Evolutionary conservation across 2,888 invertebrate species (phyloP), one percentile per base, ranked within the genome.

Genomic region (Tortricodes alternella): DNA sequence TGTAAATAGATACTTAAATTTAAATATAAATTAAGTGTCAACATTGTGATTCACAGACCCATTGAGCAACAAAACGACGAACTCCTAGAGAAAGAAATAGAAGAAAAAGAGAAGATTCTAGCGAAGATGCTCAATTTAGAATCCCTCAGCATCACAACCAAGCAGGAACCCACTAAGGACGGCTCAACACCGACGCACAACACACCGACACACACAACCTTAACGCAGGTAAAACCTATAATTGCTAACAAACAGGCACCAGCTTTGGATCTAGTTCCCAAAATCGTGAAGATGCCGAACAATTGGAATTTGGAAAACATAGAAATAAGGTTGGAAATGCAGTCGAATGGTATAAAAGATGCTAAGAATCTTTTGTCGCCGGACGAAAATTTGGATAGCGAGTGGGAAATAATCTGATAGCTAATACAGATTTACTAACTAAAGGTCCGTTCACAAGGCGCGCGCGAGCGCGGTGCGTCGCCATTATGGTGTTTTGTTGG

Each of bases 21-120:
- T n/a, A 34, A 34, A 34, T 34, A 13, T 13, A 3, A 15, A 3
- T n/a, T 29, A 29, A n/a, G 3, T 34, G 34, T 34, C 27, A 15
- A 11, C 16, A 9, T 43, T 15, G 27, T 27, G 52, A 13, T 46
- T 79, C 79, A n/a, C 76, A 91, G 91, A 34, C 80, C 91, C 62
- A 71, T 89, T 37, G 88, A 92, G 0, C 92, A 93, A 66, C 80
- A 91, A 41, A 85, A 91, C 68, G 94, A 94, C 76, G 94, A 94
- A 2, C 92, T 93, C 0, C 92, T 96, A 46, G 92, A 94, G 64
- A 92, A 93, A 64, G 94, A 95, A 63, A 94, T 96, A 34, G 94
- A 94, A 73, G 92, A 93, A 62, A 96, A 96, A 74, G 96, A 96
- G 67, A 94, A 94, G 74, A 91, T 94, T 15, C 79, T 95, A 9